phyloP scores from a whole-genome alignment of 2,113 vertebrate species.

The Callorhinus ursinus region DNA sequence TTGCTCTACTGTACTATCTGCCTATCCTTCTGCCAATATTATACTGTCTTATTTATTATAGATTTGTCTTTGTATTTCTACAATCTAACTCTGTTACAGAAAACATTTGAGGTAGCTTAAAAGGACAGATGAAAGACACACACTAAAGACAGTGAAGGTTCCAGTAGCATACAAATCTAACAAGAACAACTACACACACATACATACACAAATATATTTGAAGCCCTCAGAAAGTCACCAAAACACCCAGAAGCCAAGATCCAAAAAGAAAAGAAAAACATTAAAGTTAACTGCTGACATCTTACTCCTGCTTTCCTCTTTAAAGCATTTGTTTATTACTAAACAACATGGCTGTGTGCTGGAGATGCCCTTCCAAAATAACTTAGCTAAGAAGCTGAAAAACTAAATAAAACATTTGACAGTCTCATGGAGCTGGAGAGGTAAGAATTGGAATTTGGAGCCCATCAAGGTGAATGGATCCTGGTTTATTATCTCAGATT shows the following conservation, averaged over 20 bases:
- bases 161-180: neutral
- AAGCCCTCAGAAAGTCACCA: neutral
- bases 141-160: neutral
- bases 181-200: neutral
- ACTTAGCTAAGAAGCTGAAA: neutral
- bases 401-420: neutral
- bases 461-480: neutral
- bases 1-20: neutral
- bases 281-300: neutral
- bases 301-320: conserved; percentile 2
- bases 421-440: neutral
- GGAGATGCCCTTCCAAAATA: neutral
- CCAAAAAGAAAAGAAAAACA: neutral
- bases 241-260: neutral
- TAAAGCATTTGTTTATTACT: neutral
- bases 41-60: neutral
- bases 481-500: neutral
- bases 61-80: neutral
- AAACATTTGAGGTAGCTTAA: neutral
- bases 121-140: neutral
- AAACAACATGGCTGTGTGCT: neutral
- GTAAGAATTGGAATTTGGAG: neutral
- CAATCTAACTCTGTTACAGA: neutral
- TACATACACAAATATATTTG: neutral
- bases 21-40: neutral